Evolutionary conservation across 2,888 invertebrate genomes (phyloP), one percentile per base, ranked within the genome.

Genomic region (Harpagoxenus sublaevis): DNA sequence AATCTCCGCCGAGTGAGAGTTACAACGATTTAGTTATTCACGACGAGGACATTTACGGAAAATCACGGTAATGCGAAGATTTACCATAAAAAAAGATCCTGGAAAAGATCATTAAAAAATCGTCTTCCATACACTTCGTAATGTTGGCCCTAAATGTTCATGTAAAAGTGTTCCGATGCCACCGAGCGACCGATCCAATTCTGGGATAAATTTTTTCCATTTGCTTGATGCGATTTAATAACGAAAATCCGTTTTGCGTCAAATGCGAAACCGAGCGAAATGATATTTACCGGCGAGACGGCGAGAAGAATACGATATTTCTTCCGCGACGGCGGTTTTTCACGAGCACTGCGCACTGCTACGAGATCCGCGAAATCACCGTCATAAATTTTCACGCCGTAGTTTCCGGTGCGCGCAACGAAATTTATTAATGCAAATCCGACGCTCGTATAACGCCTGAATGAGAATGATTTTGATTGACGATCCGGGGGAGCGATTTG

Each of bases 371-470:
- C 74, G 12, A 81, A 71, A 81, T 81, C 79, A 62, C 48, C 73
- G 53, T 81, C 73, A 73, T 81, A 81, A 81, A 60, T 73, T 71
- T 79, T 57, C 79, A 35, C 39, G 42, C 60, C 9, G 68, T 28
- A 45, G 55, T 78, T 66, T 78, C 39, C 78, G 71, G 71, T 23
- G 45, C 68, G 28, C 66, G 39, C 66, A 15, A 23, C 35, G 57
- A 71, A 71, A 71, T 78, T 81, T 81, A 81, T 81, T 81, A 81
- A 81, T 73, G 73, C 79, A 60, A 81, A 81, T 81, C 79, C 48
- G 73, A 71, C 60, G 73, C 39, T 57, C 79, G 60, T 57, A 57
- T 78, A 79, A 71, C 60, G 60, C 60, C 35, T 31, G 79, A 78
- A 68, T 70, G 78, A 53, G 45, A 79, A 71, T 79, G 79, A 79